Base-by-base conservation (phyloP, 2,888 invertebrate species). In the Hemithea aestivaria region DNA sequence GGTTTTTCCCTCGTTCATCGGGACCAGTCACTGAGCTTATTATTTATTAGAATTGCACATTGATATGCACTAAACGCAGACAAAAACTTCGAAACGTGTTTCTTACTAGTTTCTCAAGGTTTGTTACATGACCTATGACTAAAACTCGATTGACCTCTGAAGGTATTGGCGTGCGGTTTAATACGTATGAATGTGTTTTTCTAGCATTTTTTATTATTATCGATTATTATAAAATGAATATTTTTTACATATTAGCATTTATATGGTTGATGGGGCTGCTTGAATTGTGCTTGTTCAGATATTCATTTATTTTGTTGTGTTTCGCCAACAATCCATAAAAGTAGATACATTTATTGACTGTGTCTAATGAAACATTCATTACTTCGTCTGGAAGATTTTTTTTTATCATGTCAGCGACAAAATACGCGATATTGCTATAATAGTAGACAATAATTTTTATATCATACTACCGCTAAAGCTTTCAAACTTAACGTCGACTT, bases 251-350 rank as follows among this genome's bases (percentile, higher is more conserved):
- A n/a, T 31, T 12, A 32, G 31, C 26, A 37, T 37, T 30, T 28
- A 31, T 10, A 21, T 27, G 27, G 30, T 35, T 49, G 47, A 51
- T 52, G 53, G 58, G 62, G 53, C 56, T 62, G 56, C 55, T 28
- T 47, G 67, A 55, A 40, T 58, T 49, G 41, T 52, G 66, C 66
- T 59, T 66, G 35, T 46, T 60, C 58, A 36, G 48, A 25, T 11
- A 25, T 27, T 27, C 9, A 27, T 23, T 24, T 27, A 23, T 27
- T 27, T 24, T 8, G 11, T 7, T 11, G 20, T 32, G n/a, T 20
- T 27, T 24, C 32, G 11, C 8, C 20, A 25, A 21, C 46, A 48
- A 44, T 48, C 46, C 16, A 4, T 16, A 4, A 16, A 16, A 16
- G 5, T n/a, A n/a, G n/a, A 16, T 4, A 16, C 16, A 16, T 16